phyloP scores from a whole-genome alignment of 2,888 invertebrate species.

The Noctua janthina region DNA sequence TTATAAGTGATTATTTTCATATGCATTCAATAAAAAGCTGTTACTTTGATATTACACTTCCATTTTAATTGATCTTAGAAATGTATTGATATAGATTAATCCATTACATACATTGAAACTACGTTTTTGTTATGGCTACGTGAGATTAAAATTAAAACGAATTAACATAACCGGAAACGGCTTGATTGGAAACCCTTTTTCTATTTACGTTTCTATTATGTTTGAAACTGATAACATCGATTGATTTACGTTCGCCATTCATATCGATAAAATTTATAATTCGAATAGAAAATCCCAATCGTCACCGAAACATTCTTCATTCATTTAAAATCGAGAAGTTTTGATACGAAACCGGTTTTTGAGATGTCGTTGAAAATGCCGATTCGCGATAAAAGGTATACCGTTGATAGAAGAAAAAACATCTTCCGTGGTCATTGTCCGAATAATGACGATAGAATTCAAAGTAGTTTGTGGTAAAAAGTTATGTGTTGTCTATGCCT shows the following conservation, averaged over 20 bases:
- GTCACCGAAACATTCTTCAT: conserved; percentile 58
- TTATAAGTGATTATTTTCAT: too few species aligned
- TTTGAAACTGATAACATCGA: conserved; percentile 59
- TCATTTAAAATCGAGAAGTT: conserved; percentile 57
- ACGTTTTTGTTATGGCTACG: neutral
- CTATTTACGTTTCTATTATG: conserved; percentile 57
- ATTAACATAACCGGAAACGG: conserved; percentile 59
- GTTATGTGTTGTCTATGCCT: conserved; percentile 44
- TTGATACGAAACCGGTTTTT: conserved; percentile 61
- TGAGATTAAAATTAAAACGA: conserved; percentile 32
- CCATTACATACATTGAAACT: neutral
- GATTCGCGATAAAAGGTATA: conserved; percentile 72
- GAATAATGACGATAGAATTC: conserved; percentile 77
- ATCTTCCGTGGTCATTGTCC: conserved; percentile 80
- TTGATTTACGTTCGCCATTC: conserved; percentile 59
- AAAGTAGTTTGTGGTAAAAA: conserved; percentile 63
- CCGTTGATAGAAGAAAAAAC: conserved; percentile 61
- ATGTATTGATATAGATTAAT: neutral
- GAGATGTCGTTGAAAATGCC: conserved; percentile 66
- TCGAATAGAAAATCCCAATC: conserved; percentile 60
- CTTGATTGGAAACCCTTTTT: conserved; percentile 54
- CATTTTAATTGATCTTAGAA: too few species aligned
- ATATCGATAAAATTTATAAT: conserved; percentile 59
- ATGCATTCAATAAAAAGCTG: too few species aligned
- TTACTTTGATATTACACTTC: too few species aligned